Evolutionary conservation across 1,140 invertebrate species (phyloP), one percentile per base, ranked within the genome.

Genomic region (Colletes gigas): DNA sequence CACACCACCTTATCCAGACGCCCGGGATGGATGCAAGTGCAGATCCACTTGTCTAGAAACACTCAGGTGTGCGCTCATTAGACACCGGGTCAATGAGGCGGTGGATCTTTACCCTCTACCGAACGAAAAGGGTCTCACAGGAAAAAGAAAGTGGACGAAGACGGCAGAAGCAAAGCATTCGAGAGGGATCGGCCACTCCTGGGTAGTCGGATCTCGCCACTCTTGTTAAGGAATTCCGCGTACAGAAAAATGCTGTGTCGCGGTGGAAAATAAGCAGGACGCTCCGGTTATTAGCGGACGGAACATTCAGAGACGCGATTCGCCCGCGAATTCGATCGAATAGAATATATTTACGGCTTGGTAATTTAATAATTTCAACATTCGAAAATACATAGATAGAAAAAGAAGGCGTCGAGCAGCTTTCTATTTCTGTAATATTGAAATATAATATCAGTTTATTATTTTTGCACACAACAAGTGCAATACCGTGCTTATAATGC

Each of bases 41-140:
- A 85, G 88, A 89, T 90, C 85, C 88, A 90, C 89, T 91, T 89
- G 89, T 90, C 86, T 87, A 82, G 74, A 81, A 82, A 84, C 83
- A 85, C 88, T 91, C 84, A 77, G 83, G 85, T 87, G 86, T 85
- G 86, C 87, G 85, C 89, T 92, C 90, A 91, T 92, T 92, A 92
- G 90, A 87, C 90, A 83, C 67, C 84, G 83, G 90, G 90, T 92
- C 90, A 91, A 90, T 90, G 90, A 89, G 88, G 86, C 79, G 44
- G 71, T 47, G 82, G 72, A 89, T 89, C 83, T 77, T 83, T 74
- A 65, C 77, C 75, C 81, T 85, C 70, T 86, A 54, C 59, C 57
- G 67, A 82, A 83, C 81, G 83, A 83, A 67, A 88, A 88, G 76
- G 72, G 55, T 88, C 70, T 62, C 74, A 0, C 30, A 30, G 52